Conservation (phyloP, 2,888 invertebrate species). For the Melinaea menophilus region DNA sequence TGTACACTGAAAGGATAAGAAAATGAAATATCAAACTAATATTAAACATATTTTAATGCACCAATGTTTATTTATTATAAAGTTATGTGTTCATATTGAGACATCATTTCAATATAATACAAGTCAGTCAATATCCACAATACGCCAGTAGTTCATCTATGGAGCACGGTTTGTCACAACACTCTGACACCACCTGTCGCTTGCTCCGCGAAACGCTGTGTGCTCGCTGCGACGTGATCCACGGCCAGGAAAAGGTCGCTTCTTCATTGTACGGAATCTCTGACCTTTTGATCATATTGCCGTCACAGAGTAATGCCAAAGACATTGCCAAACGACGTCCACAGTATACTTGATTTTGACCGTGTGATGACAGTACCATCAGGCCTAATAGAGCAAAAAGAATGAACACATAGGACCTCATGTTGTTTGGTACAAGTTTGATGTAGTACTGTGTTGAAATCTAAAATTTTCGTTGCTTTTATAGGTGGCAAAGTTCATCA, state of each 20-base stretch:
- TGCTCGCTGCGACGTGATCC: constrained; percentile 36
- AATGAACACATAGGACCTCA: constrained; percentile 15
- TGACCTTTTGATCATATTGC: constrained; percentile 28
- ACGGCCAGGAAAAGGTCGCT: constrained; percentile 29
- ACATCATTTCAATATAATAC: too few relatives aligned
- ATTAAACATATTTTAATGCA: too few relatives aligned
- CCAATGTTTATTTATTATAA: too few relatives aligned
- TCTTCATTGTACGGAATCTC: constrained; percentile 8
- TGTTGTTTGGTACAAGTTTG: constrained; percentile 8
- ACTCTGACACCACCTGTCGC: constrained; percentile 42
- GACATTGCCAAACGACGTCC: constrained; percentile 32
- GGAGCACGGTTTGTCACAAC: constrained; percentile 46
- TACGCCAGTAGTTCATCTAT: constrained; percentile 39
- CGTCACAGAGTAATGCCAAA: constrained; percentile 30
- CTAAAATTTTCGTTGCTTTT: constrained; percentile 1
- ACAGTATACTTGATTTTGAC: constrained; percentile 18
- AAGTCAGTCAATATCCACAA: constrained; percentile 29
- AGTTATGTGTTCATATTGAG: too few relatives aligned
- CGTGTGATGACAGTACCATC: constrained; percentile 7
- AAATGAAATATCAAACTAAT: too few relatives aligned
- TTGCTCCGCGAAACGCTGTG: constrained; percentile 37
- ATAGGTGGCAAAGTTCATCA: neutral
- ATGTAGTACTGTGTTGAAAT: neutral
- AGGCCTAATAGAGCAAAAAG: constrained; percentile 5
- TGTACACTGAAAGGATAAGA: too few relatives aligned